Evolutionary conservation across 2,888 invertebrate species (phyloP).

Genomic region (Hypolimnas misippus): DNA sequence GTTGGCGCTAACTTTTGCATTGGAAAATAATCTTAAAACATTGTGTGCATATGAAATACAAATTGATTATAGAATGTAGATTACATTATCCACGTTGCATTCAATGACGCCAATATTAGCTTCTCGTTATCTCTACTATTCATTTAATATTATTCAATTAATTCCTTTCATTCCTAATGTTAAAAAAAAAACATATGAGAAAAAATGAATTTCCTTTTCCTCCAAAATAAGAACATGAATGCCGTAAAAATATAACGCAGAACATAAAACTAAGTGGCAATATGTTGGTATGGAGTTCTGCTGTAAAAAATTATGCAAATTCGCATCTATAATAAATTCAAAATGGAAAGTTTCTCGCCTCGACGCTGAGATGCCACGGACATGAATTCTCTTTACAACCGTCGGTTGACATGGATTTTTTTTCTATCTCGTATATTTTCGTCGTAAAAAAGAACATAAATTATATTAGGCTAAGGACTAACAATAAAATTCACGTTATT

Average conservation of each 20-base stretch:
- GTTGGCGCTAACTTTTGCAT: background rate
- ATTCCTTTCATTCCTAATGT: background rate
- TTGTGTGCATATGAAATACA: background rate
- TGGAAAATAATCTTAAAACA: background rate
- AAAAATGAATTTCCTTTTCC: background rate
- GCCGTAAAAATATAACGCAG: slow-evolving; percentile 38
- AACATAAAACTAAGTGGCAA: slow-evolving; percentile 38
- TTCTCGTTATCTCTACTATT: too few relatives aligned
- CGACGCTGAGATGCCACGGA: slow-evolving; percentile 25
- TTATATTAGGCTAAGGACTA: background rate
- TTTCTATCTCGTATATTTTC: slow-evolving; percentile 6
- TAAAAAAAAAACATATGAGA: background rate
- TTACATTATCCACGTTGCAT: too few relatives aligned
- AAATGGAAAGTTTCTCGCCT: slow-evolving; percentile 36
- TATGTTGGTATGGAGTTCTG: slow-evolving; percentile 33
- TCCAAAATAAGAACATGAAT: slow-evolving; percentile 5
- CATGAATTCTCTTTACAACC: slow-evolving; percentile 29
- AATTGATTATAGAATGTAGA: background rate
- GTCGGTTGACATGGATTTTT: slow-evolving; percentile 19
- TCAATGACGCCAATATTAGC: too few relatives aligned
- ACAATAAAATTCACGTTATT: too few relatives aligned
- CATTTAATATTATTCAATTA: background rate
- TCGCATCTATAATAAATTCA: slow-evolving; percentile 41
- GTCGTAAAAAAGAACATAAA: background rate
- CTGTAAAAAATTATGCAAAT: slow-evolving; percentile 43